Evolutionary conservation across 2,113 vertebrate species (phyloP).

Genomic region (Canis aureus): DNA sequence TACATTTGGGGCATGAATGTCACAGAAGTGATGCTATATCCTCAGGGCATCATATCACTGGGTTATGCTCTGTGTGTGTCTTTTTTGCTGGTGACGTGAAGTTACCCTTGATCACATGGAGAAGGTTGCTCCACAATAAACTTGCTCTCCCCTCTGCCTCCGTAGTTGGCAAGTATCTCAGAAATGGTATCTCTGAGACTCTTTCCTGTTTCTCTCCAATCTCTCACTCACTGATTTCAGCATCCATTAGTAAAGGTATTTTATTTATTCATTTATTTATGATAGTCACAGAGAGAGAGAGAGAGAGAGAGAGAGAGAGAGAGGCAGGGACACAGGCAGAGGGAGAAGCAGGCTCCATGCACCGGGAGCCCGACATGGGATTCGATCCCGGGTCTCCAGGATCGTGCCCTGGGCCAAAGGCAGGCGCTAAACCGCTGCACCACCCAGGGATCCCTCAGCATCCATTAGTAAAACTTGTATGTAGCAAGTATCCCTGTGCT

Average conservation of each 20-base stretch:
- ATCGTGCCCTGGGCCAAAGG: too few relatives aligned
- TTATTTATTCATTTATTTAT: too few relatives aligned
- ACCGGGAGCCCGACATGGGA: too few relatives aligned
- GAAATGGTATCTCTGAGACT: background rate
- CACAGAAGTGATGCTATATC: background rate
- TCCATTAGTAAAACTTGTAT: background rate
- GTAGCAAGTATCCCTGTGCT: background rate
- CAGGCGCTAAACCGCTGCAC: too few relatives aligned
- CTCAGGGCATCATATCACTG: background rate
- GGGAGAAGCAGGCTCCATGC: too few relatives aligned
- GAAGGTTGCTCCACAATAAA: background rate
- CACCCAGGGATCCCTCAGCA: background rate
- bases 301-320: too few relatives aligned
- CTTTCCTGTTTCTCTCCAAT: background rate
- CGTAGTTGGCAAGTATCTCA: background rate
- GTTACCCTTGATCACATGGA: background rate
- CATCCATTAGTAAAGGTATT: background rate
- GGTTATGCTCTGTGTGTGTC: background rate
- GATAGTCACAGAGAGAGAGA: too few relatives aligned
- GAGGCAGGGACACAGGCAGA: too few relatives aligned
- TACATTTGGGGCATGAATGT: background rate
- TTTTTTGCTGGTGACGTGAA: background rate
- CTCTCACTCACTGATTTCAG: background rate
- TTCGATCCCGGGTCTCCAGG: too few relatives aligned
- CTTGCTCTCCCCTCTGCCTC: background rate